Evolutionary conservation across 2,888 invertebrate species (phyloP).

Genomic region (Protonemura montana): DNA sequence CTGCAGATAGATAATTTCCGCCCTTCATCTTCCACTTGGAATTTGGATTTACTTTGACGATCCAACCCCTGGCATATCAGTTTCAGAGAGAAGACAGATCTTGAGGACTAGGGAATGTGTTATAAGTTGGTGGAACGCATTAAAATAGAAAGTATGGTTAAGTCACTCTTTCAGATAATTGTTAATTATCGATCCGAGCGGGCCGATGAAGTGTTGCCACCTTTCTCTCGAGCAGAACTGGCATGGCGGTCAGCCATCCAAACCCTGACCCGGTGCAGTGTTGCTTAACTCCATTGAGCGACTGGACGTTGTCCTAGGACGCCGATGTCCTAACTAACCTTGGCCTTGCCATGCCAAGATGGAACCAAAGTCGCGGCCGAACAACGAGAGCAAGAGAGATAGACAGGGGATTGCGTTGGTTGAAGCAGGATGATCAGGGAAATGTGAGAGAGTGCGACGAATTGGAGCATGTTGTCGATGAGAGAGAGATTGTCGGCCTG

Average conservation of each 20-base stretch:
- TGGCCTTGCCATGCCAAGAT: slow-evolving; percentile 41
- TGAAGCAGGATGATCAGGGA: not conserved
- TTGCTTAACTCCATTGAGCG: not conserved
- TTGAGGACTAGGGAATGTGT: no score
- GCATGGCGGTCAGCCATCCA: not conserved
- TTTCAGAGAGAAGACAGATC: no score
- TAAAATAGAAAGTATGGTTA: no score
- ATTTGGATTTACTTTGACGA: no score
- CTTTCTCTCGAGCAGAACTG: no score
- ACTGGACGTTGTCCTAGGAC: not conserved
- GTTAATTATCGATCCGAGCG: no score
- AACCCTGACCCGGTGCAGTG: not conserved
- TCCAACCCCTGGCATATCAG: no score
- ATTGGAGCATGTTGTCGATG: not conserved
- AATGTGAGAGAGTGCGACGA: not conserved
- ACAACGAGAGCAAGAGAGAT: not conserved
- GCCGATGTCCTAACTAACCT: slow-evolving; percentile 39
- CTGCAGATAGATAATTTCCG: no score
- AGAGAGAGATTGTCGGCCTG: not conserved
- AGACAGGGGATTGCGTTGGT: not conserved
- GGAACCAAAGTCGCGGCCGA: not conserved
- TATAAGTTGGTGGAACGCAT: no score
- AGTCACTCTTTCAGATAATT: no score
- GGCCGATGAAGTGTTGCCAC: no score
- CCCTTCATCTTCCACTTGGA: no score